phyloP scores from a whole-genome alignment of 2,113 vertebrate genomes.

The Morone saxatilis region DNA sequence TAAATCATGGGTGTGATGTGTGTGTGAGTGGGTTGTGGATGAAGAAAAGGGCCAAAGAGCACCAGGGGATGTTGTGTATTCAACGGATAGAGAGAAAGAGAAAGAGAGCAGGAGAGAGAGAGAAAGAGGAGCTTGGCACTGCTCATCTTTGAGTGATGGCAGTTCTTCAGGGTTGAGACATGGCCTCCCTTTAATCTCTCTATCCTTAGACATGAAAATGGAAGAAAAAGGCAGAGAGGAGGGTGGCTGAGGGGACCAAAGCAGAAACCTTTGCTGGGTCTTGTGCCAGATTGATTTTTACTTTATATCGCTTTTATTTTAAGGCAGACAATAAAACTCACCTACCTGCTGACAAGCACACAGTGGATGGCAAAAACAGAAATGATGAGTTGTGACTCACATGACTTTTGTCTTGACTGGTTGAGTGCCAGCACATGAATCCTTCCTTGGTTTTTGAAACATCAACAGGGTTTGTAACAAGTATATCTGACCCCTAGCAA shows the following conservation, averaged over 20 bases:
- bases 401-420: slow-evolving; percentile 38
- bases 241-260: slow-evolving; percentile 62
- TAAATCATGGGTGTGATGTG: slow-evolving; percentile 64
- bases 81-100: slow-evolving; percentile 49
- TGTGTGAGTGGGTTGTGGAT: slow-evolving; percentile 55
- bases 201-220: slow-evolving; percentile 73
- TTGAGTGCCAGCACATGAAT: slow-evolving; percentile 37
- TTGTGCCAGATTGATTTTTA: slow-evolving; percentile 76
- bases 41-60: slow-evolving; percentile 58
- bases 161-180: slow-evolving; percentile 68
- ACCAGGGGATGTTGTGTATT: slow-evolving; percentile 62
- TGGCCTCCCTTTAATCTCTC: slow-evolving; percentile 76
- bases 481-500: slow-evolving; percentile 54
- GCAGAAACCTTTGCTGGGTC: slow-evolving; percentile 50
- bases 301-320: slow-evolving; percentile 74
- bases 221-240: slow-evolving; percentile 54
- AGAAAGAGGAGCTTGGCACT: slow-evolving; percentile 66
- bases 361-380: slow-evolving; percentile 44
- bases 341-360: slow-evolving; percentile 51
- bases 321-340: slow-evolving; percentile 65
- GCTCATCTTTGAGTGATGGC: slow-evolving; percentile 74
- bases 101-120: slow-evolving; percentile 44
- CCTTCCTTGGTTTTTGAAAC: slow-evolving; percentile 41
- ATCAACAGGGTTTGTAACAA: slow-evolving; percentile 36
- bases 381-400: slow-evolving; percentile 60